Evolutionary conservation across 2,113 vertebrate genomes (phyloP).

Genomic region (Sigmodon hispidus): DNA sequence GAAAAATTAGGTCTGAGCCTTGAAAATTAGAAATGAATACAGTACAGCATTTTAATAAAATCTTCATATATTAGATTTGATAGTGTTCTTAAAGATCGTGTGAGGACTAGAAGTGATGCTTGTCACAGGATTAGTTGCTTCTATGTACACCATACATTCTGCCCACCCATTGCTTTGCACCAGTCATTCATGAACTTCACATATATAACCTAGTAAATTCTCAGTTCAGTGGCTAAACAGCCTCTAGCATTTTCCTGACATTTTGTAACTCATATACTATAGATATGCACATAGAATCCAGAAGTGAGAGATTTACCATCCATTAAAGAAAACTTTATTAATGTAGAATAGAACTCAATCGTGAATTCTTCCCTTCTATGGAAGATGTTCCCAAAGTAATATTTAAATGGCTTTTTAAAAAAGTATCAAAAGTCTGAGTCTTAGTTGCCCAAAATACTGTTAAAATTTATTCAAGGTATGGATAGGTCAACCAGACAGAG

Average conservation of each 20-base stretch:
- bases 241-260: background rate
- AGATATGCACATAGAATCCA: background rate
- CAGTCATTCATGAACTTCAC: background rate
- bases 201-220: background rate
- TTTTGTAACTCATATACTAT: background rate
- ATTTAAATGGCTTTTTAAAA: background rate
- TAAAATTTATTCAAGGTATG: too few species aligned
- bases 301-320: background rate
- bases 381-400: background rate
- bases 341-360: background rate
- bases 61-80: background rate
- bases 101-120: background rate
- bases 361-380: background rate
- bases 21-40: background rate
- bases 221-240: background rate
- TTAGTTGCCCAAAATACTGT: background rate
- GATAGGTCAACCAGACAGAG: too few species aligned
- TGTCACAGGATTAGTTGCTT: background rate
- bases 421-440: background rate
- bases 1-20: background rate
- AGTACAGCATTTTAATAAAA: background rate
- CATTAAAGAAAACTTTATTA: background rate
- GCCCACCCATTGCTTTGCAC: background rate
- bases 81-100: background rate
- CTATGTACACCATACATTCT: background rate